Evolutionary conservation across 2,113 vertebrate species (phyloP), one percentile per base, ranked within the genome.

Genomic region (Heterochromis multidens): DNA sequence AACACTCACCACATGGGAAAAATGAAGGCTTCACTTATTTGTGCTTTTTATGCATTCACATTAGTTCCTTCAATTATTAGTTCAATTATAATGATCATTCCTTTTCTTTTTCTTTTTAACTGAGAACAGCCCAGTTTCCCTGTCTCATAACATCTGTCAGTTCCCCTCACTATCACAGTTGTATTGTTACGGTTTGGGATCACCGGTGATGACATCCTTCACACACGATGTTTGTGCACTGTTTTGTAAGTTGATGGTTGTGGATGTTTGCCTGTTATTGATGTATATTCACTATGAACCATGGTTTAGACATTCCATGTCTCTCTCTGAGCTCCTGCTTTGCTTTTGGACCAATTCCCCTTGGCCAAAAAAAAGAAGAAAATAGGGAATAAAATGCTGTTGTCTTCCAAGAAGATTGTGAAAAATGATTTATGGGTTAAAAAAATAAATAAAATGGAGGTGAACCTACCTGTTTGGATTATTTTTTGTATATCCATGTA

Each of bases 361-460:
- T 93, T 91, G 93, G 93, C 91, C 94, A 91, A 95, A 95, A 94
- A 79, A 87, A 84, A 31, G 54, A 91, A 85, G 59, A 87, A 90
- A 91, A 89, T 85, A 87, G 87, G 86, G 85, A 94, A 92, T 92
- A 86, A 93, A 93, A 92, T 88, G 92, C 88, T 92, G 95, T 92
- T 96, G 94, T 96, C 96, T 96, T 96, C 96, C 95, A 94, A 96
- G 95, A 96, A 96, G 96, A 96, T 96, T 94, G 94, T 95, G 94
- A 94, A 93, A 94, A 92, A 88, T 93, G 92, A 94, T 88, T 84
- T 89, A 93, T 94, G 93, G 91, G 83, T 95, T 88, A 79, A 92
- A 89, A 88, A 81, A 91, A 87, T 70, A 85, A 94, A 94, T 94
- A 94, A 95, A 93, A 85, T 81, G 58, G n/a, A 93, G 77, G 86